These are phyloP conservation scores for Rattus rattus DNA, from an alignment of 2,113 vertebrate genomes.

Conservation along the genomic window DNA sequence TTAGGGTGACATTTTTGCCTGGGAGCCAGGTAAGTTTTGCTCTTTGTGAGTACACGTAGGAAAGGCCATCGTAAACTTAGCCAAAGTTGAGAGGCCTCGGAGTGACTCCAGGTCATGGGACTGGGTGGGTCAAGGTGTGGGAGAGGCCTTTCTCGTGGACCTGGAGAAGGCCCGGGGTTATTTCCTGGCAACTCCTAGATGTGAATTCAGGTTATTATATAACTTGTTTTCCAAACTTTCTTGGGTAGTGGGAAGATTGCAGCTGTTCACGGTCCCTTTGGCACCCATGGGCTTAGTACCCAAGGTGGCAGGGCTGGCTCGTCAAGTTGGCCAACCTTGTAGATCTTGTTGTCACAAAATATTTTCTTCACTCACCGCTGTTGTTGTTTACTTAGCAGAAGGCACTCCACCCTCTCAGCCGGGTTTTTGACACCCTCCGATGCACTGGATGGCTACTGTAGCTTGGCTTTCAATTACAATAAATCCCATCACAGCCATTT, in stretches of 20 bases:
- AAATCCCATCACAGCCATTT: conserved; percentile 90
- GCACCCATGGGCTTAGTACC: conserved; percentile 22
- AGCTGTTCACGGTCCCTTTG: conserved; percentile 11
- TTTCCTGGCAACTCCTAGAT: conserved; percentile 33
- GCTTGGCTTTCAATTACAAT: conserved; percentile 89
- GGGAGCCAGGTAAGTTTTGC: not conserved
- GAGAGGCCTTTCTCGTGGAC: not conserved
- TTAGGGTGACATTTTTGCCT: not conserved
- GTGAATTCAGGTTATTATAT: conserved; percentile 66
- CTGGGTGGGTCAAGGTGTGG: not conserved
- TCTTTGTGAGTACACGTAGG: not conserved
- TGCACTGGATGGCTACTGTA: conserved; percentile 86
- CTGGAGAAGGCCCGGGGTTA: not conserved
- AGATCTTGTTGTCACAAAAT: conserved; percentile 70
- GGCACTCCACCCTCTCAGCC: conserved; percentile 80
- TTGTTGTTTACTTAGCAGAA: conserved; percentile 85
- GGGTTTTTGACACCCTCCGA: conserved; percentile 83
- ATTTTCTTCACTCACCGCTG: conserved; percentile 77
- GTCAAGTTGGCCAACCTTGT: conserved; percentile 73
- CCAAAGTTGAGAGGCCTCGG: not conserved
- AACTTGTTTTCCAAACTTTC: conserved; percentile 69
- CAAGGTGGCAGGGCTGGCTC: conserved; percentile 56
- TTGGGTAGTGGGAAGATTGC: not conserved
- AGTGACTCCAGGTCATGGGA: not conserved
- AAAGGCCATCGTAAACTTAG: not conserved